A percentile compares a stretch with the other conserved stretches of the same genome.
These are phyloP conservation scores for Oasisia sp. DNA, from an alignment of 2,888 invertebrate genomes.

Conservation along the genomic window DNA sequence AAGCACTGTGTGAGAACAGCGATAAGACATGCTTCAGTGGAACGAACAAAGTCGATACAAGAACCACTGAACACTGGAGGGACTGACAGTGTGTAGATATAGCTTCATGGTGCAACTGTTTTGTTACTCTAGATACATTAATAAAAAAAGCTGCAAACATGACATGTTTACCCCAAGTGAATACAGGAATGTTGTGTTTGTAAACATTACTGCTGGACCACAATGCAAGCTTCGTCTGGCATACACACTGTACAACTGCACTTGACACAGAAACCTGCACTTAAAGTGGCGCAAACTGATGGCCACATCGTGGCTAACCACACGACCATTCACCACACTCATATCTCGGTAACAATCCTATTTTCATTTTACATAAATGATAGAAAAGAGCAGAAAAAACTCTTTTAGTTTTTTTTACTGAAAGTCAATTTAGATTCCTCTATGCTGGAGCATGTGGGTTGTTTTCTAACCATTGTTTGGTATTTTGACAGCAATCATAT, in stretches of 20 bases:
- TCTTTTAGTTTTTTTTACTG: neutral
- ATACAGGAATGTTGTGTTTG: neutral
- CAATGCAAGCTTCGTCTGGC: neutral
- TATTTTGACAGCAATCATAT: neutral
- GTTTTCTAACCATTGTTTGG: neutral
- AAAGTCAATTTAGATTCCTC: neutral
- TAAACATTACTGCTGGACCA: neutral
- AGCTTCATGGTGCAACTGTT: neutral
- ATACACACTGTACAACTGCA: neutral
- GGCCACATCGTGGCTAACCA: neutral
- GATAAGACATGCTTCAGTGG: neutral
- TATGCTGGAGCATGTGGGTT: neutral
- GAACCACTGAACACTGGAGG: neutral
- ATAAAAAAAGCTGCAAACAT: too few relatives aligned
- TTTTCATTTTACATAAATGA: neutral
- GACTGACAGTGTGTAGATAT: neutral
- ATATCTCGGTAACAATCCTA: neutral
- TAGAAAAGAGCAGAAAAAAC: neutral
- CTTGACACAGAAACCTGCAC: neutral
- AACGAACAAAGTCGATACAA: neutral
- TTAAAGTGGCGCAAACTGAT: neutral
- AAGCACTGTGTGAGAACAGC: neutral
- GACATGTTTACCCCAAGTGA: neutral
- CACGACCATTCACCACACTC: neutral
- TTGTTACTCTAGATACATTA: neutral